Conservation (phyloP, 2,797 vertebrate species). For the Chiloscyllium punctatum region DNA sequence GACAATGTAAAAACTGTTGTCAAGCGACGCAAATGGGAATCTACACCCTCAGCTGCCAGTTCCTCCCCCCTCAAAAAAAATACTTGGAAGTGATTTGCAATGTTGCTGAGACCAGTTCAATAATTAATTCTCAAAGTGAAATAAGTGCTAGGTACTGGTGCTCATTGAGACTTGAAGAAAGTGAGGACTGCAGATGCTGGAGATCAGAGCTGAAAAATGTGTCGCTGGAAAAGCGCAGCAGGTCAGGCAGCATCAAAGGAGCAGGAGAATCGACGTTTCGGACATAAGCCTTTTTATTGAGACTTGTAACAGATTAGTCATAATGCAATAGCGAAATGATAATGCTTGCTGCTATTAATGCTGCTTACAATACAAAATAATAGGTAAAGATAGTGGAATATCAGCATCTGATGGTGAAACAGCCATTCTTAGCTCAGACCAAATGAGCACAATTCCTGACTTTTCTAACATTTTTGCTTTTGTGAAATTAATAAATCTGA, state of each 20-base stretch:
- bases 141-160: too few relatives aligned
- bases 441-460: not conserved
- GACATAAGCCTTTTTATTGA: too few relatives aligned
- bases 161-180: too few relatives aligned
- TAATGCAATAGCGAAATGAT: not conserved
- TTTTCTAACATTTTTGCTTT: too few relatives aligned
- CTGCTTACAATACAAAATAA: not conserved
- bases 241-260: too few relatives aligned
- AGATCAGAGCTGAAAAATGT: too few relatives aligned
- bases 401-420: too few relatives aligned
- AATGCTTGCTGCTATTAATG: not conserved
- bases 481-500: not conserved
- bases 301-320: too few relatives aligned
- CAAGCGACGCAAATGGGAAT: not conserved
- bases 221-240: too few relatives aligned
- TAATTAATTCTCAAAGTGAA: not conserved
- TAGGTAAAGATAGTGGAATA: not conserved
- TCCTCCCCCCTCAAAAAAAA: not conserved
- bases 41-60: not conserved
- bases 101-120: not conserved
- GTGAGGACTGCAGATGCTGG: too few relatives aligned
- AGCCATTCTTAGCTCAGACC: not conserved
- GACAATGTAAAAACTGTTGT: not conserved
- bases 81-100: not conserved
- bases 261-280: too few relatives aligned